Base-by-base conservation (phyloP, 30 jellyfish, hydroid and myxozoan species). In the Calvadosia cruxmelitensis region DNA sequence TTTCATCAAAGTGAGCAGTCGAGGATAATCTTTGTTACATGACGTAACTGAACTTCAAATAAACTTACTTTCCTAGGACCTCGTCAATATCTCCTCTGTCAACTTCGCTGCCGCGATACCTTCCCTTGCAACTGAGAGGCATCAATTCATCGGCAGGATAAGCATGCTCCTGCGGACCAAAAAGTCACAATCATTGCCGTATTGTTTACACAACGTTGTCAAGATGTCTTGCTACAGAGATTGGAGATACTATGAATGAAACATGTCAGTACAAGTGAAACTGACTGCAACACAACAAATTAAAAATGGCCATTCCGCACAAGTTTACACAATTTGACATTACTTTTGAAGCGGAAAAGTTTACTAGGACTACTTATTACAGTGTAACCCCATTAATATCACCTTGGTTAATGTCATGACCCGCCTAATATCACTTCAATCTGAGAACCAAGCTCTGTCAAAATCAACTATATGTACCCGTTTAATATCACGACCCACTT, bases 41-140 rank as follows among this genome's bases (percentile, higher is more conserved):
- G 26, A 12, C 28, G 26, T 57, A 20, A 12, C 26, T 16, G 0
- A 12, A 57, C 13, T 13, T 12, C 26, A 24, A 27, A 13, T 1
- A 27, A 66, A 74, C 98, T 53, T 69, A 89, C 98, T 89, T 89
- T 72, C 95, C 98, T 29, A 89, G 79, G 27, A 92, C 73, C 66
- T 89, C 95, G 73, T 89, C 98, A 53, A 81, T 83, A 48, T 81
- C 95, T 50, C 95, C 95, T n/a, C 98, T 71, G 72, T 81, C 94
- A 52, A 76, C 69, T 52, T 83, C 98, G 77, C 92, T 77, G 7
- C 95, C 95, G 50, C 98, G 69, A 74, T 75, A 89, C 42, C 98
- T 71, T 36, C 98, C 98, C 51, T 74, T 81, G 84, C 98, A 89
- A 64, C 95, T 89, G 31, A 89, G 53, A 26, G 98, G 95, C 95